Evolutionary conservation across 1,140 invertebrate species (phyloP), one percentile per base, ranked within the genome.

Genomic region (Drosophila insularis): DNA sequence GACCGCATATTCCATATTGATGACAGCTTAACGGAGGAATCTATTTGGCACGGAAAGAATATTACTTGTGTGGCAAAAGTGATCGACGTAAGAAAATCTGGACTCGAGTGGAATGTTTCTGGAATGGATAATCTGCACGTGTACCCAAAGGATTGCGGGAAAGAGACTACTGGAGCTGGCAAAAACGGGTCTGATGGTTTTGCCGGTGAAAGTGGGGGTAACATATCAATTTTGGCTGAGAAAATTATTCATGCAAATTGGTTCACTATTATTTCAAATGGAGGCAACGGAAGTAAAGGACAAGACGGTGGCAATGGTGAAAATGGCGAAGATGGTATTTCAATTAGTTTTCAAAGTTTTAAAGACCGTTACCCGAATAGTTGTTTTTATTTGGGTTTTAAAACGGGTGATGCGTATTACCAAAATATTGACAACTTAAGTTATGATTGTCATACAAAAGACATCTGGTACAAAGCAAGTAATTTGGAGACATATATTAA

Each of bases 161-260:
- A 1, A 4, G 31, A 58, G 31, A 11, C 4, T 7, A 35, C 14
- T 10, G 55, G 55, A 58, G 27, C 19, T 35, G 55, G 55, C 14
- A 58, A 58, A 58, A 17, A 58, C 35, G 55, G 55, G n/a, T 8
- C n/a, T 35, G 55, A 58, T 58, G 55, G 55, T 1, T 35, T 58
- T 58, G 55, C 55, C 2, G 55, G 55, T 17, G 55, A 58, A 35
- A 58, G 55, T 32, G 55, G 55, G 0, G 55, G 55, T 35, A 58
- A 58, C 32, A 58, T 58, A 17, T 35, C 55, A 17, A 58, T 58
- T 58, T 58, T 11, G 27, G 55, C 31, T 19, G 55, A 58, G 4
- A 31, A 58, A 58, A 19, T 58, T 4, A 31, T 31, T 5, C 3
- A 35, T 4, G 31, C 31, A 13, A 35, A 35, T 11, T 10, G 7